phyloP scores from a whole-genome alignment of 2,888 invertebrate genomes.

The Girardia tigrina region DNA sequence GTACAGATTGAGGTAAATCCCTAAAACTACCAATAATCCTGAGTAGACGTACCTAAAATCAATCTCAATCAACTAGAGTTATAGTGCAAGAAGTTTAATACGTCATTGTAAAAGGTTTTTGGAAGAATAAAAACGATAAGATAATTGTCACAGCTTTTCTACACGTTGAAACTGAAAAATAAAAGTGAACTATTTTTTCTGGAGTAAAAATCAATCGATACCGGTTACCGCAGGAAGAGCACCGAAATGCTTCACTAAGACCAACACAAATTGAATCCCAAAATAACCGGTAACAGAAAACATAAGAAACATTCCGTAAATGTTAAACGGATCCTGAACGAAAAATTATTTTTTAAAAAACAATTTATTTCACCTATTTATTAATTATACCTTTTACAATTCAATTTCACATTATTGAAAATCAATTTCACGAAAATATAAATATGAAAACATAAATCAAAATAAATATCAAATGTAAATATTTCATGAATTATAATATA shows the following conservation, averaged over 20 bases:
- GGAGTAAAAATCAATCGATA: slow-evolving; percentile 38
- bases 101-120: slow-evolving; percentile 81
- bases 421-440: no score
- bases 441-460: no score
- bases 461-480: no score
- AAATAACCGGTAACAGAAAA: slow-evolving; percentile 78
- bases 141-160: slow-evolving; percentile 75
- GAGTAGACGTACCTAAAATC: slow-evolving; percentile 70
- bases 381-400: no score
- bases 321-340: slow-evolving; percentile 55
- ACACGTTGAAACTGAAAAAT: slow-evolving; percentile 55
- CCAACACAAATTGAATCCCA: slow-evolving; percentile 79
- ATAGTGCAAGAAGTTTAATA: slow-evolving; percentile 53
- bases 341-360: no score
- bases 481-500: no score
- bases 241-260: slow-evolving; percentile 71
- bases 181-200: slow-evolving; percentile 26
- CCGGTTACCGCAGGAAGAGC: slow-evolving; percentile 77
- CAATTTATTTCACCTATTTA: no score
- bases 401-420: no score
- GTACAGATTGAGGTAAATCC: slow-evolving; percentile 82
- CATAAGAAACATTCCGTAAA: slow-evolving; percentile 69
- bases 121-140: slow-evolving; percentile 78
- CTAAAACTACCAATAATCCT: slow-evolving; percentile 69
- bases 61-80: slow-evolving; percentile 20